Evolutionary conservation across 2,888 invertebrate species (phyloP).

Genomic region (Watsonalla cultraria): DNA sequence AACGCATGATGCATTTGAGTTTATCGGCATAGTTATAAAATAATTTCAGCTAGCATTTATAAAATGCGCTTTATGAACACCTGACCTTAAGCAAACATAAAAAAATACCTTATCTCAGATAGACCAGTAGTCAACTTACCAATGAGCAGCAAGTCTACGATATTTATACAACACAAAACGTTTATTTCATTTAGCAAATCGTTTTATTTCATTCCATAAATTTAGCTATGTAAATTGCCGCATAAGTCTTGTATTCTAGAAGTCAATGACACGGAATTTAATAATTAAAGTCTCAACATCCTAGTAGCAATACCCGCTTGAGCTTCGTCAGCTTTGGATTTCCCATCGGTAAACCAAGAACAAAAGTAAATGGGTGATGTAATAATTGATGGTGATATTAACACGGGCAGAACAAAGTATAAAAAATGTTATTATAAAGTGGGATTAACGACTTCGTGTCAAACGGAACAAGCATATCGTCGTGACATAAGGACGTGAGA

Average conservation of each 20-base stretch:
- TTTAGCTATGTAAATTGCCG: no score
- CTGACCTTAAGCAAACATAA: no score
- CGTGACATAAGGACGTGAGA: not conserved
- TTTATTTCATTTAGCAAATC: no score
- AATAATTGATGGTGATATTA: conserved; percentile 9
- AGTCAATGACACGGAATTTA: conserved; percentile 29
- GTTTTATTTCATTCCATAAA: no score
- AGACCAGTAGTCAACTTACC: no score
- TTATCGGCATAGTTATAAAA: no score
- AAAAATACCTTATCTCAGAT: no score
- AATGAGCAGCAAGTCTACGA: no score
- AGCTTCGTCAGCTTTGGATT: conserved; percentile 38
- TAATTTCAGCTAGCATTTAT: no score
- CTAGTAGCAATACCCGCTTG: conserved; percentile 17
- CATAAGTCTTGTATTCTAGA: not conserved
- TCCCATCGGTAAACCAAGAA: conserved; percentile 50
- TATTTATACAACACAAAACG: no score
- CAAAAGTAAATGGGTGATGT: conserved; percentile 40
- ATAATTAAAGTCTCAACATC: conserved; percentile 18
- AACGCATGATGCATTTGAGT: no score
- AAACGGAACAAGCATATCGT: not conserved
- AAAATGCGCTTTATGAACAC: no score
- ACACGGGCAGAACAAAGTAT: not conserved
- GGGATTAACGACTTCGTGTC: not conserved
- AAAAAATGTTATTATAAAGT: not conserved